Base-by-base conservation (phyloP, 2,797 vertebrate species). In the Dicrostonyx torquatus region DNA sequence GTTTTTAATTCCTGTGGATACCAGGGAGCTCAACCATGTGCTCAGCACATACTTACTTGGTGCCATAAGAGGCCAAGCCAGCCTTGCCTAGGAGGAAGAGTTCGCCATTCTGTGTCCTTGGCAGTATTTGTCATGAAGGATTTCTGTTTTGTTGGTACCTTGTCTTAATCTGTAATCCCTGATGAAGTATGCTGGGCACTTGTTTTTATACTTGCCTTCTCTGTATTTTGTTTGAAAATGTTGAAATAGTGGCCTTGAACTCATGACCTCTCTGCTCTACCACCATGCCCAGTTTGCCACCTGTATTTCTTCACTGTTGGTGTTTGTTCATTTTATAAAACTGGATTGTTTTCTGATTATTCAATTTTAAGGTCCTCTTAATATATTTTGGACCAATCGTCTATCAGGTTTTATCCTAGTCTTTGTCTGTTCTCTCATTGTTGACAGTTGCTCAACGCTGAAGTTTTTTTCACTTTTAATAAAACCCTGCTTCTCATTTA, bases 291-390 rank as follows among this genome's bases (percentile, higher is more conserved):
- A 70, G 76, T n/a, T 55, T 72, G 76, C 26, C 64, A 50, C 87
- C 68, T 88, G 31, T 60, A 4, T 70, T 64, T 90, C 55, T 90
- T 92, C 43, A 60, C 72, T 87, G 75, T 34, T 77, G 43, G 87
- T 62, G 55, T 80, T 17, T 85, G 31, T 34, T 60, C 53, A 60
- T 68, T 89, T 53, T 75, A 88, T 84, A 73, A 73, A 73, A 60
- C 66, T 87, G 26, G 26, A 37, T 90, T 68, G 45, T 86, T 85
- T 87, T 89, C 91, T 79, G 66, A 72, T 90, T 85, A 62, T 58
- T 96, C 58, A 84, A 68, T 66, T 94, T 91, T 89, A 78, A 68
- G 62, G 80, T 24, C 85, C 60, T 40, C 79, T 86, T 76, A 40
- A 53, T 62, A 4, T 83, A 68, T 53, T 79, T 90, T 75, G 60